Conservation (phyloP, 2,888 invertebrate genomes). For the Lymantria monacha region DNA sequence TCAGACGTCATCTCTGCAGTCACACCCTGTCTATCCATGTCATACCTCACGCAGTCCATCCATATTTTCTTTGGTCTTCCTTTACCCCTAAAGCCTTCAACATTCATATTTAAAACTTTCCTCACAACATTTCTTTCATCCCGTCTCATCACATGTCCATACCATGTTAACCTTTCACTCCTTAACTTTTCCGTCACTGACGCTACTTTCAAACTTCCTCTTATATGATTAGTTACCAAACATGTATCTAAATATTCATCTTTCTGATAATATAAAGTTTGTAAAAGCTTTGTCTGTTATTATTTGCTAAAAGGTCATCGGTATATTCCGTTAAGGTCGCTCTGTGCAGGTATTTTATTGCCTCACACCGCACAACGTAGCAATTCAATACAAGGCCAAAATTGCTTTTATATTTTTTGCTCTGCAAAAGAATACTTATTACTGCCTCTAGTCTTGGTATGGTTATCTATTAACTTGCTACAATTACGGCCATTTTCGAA, state of each 20-base stretch:
- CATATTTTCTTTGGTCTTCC: too few relatives aligned
- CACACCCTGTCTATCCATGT: too few relatives aligned
- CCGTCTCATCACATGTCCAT: too few relatives aligned
- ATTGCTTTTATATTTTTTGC: slow-evolving; percentile 62
- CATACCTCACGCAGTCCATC: too few relatives aligned
- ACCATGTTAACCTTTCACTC: too few relatives aligned
- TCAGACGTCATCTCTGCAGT: too few relatives aligned
- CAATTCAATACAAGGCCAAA: slow-evolving; percentile 72
- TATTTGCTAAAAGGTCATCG: slow-evolving; percentile 60
- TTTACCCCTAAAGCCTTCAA: too few relatives aligned
- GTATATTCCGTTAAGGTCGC: slow-evolving; percentile 73
- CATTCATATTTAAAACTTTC: too few relatives aligned
- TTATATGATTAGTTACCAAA: too few relatives aligned
- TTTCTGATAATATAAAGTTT: slow-evolving; percentile 38
- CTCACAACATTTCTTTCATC: too few relatives aligned
- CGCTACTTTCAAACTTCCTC: too few relatives aligned
- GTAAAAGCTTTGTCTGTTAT: slow-evolving; percentile 58
- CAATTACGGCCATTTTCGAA: slow-evolving; percentile 16
- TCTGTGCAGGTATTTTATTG: slow-evolving; percentile 71
- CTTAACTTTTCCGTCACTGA: too few relatives aligned
- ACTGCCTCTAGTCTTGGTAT: slow-evolving; percentile 35
- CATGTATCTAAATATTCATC: slow-evolving; percentile 26
- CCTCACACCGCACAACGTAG: slow-evolving; percentile 64
- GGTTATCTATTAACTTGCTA: slow-evolving; percentile 24
- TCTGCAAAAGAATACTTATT: slow-evolving; percentile 48